Evolutionary conservation across 2,113 vertebrate genomes (phyloP), one percentile per base, ranked within the genome.

Genomic region (Sceloporus tristichus): DNA sequence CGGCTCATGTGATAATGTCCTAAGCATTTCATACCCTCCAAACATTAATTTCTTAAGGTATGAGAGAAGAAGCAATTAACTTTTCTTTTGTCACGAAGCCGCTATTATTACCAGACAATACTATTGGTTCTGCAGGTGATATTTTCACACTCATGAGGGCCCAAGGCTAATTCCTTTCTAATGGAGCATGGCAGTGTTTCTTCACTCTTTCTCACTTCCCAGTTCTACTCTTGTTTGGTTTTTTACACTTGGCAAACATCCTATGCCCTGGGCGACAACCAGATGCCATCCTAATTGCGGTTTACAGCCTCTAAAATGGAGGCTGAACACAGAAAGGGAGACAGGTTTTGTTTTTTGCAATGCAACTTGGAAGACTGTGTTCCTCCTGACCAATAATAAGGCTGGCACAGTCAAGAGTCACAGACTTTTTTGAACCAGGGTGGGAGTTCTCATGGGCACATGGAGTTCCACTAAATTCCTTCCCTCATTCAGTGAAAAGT

Each of bases 81-180:
- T 10, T 23, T 86, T 70, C n/a, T 23, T 29, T 79, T 19, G 40
- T 86, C 62, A 71, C 25, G 48, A 40, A 19, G 3, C 29, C 70
- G 34, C 34, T 56, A 70, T 19, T 29, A 42, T 82, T 68, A 38
- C 13, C 73, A 76, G 56, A 21, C n/a, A 38, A 68, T 14, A 82
- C 62, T 13, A 40, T 23, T 27, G 59, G n/a, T 54, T 82, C 38
- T 82, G 40, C 81, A 76, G 42, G 29, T 40, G 9, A 40, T 21
- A 68, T 82, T 80, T 89, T 81, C 56, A 81, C 59, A 29, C 16
- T 42, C 42, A 54, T 25, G 48, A 77, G 34, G 11, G 34, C 62
- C 73, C 25, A 70, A 74, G 65, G 79, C 34, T 9, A 82, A 59
- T 86, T 90, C 84, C 71, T 85, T 66, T 59, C 79, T 34, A 54